Evolutionary conservation across 2,888 invertebrate genomes (phyloP).

Genomic region (Dryomyza anilis): DNA sequence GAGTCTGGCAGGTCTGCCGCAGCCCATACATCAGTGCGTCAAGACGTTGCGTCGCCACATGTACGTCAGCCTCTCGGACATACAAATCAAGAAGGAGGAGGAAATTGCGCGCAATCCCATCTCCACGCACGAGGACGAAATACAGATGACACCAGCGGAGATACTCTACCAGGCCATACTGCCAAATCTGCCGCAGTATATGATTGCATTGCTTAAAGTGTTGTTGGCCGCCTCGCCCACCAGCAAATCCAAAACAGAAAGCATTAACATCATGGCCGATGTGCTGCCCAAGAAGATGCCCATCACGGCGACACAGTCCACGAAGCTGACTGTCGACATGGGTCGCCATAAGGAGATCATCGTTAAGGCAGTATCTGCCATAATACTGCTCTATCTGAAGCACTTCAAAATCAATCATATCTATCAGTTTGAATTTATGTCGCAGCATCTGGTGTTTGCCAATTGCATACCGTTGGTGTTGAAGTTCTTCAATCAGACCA

Average conservation of each 20-base stretch:
- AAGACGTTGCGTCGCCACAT: slow-evolving; percentile 85
- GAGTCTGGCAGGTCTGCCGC: slow-evolving; percentile 92
- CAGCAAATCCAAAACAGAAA: slow-evolving; percentile 97
- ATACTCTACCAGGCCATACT: slow-evolving; percentile 91
- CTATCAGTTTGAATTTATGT: slow-evolving; percentile 99
- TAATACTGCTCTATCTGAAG: slow-evolving; percentile 88
- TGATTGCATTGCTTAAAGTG: slow-evolving; percentile 96
- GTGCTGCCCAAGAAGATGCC: slow-evolving; percentile 98
- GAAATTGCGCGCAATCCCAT: slow-evolving; percentile 90
- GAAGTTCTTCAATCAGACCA: slow-evolving; percentile 99
- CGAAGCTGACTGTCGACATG: slow-evolving; percentile 95
- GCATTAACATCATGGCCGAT: slow-evolving; percentile 97
- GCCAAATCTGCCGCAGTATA: slow-evolving; percentile 95
- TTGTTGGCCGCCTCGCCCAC: slow-evolving; percentile 97
- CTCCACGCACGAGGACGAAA: slow-evolving; percentile 79
- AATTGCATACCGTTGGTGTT: slow-evolving; percentile 98
- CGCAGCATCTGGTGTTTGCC: slow-evolving; percentile 97
- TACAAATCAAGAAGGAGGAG: slow-evolving; percentile 89
- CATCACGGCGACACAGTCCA: slow-evolving; percentile 90
- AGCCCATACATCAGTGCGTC: slow-evolving; percentile 96
- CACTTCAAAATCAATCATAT: slow-evolving; percentile 97
- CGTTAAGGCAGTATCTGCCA: slow-evolving; percentile 92
- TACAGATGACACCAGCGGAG: slow-evolving; percentile 84
- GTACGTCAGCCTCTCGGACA: slow-evolving; percentile 90
- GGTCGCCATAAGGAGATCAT: slow-evolving; percentile 98